A percentile compares a stretch with the other conserved stretches of the same genome.
Evolutionary conservation across 2,888 invertebrate species (phyloP).

Genomic region (Thysanoteuthis rhombus): DNA sequence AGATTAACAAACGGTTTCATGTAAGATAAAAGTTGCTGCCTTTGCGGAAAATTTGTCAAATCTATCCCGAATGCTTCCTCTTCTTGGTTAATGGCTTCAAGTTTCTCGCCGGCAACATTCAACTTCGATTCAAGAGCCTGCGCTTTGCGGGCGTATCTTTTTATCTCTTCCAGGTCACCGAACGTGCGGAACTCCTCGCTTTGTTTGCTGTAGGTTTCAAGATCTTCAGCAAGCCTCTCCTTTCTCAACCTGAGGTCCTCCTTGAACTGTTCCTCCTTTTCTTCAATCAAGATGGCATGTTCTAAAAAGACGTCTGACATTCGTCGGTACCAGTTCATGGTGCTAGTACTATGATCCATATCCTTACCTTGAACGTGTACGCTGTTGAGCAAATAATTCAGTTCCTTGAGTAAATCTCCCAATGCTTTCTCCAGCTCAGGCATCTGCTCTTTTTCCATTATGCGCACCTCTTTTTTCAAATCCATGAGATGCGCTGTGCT

Average conservation of each 20-base stretch:
- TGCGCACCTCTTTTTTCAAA: slow-evolving; percentile 80
- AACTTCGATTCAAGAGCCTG: slow-evolving; percentile 80
- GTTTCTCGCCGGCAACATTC: slow-evolving; percentile 76
- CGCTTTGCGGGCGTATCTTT: slow-evolving; percentile 84
- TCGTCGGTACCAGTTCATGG: slow-evolving; percentile 87
- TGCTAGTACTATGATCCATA: slow-evolving; percentile 87
- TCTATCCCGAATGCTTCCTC: slow-evolving; percentile 87
- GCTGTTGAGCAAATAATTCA: slow-evolving; percentile 86
- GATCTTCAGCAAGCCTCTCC: slow-evolving; percentile 83
- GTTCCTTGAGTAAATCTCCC: slow-evolving; percentile 69
- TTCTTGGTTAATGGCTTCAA: slow-evolving; percentile 89
- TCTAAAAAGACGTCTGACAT: slow-evolving; percentile 85
- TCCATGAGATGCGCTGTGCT: slow-evolving; percentile 88
- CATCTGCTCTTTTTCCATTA: slow-evolving; percentile 78
- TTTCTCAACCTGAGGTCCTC: slow-evolving; percentile 80
- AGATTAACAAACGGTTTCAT: slow-evolving; percentile 86
- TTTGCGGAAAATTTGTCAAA: slow-evolving; percentile 83
- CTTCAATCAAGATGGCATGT: slow-evolving; percentile 80
- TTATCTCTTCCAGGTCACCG: slow-evolving; percentile 85
- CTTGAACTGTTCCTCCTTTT: slow-evolving; percentile 88
- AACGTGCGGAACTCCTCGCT: slow-evolving; percentile 86
- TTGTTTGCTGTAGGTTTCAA: slow-evolving; percentile 82
- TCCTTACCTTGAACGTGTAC: slow-evolving; percentile 83
- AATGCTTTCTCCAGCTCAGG: slow-evolving; percentile 82
- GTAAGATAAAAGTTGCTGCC: slow-evolving; percentile 79